phyloP scores from a whole-genome alignment of 2,888 invertebrate species.

The Mimas tiliae region DNA sequence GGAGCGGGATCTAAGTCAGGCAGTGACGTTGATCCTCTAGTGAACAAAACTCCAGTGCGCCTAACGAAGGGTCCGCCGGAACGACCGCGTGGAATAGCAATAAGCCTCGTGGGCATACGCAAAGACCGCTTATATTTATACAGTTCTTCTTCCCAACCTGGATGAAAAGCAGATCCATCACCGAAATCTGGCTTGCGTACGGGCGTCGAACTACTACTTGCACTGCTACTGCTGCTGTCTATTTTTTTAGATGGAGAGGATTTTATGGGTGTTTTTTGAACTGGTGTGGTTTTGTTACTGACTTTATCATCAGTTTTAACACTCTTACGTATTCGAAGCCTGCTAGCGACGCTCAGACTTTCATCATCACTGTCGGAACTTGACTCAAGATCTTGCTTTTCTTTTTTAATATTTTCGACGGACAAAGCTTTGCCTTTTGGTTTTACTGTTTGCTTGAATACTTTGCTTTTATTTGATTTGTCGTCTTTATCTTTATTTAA shows the following conservation, averaged over 20 bases:
- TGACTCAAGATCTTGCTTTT: slow-evolving; percentile 59
- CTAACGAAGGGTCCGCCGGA: slow-evolving; percentile 83
- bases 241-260: slow-evolving; percentile 65
- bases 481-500: slow-evolving; percentile 62
- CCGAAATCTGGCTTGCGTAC: slow-evolving; percentile 86
- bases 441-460: slow-evolving; percentile 55
- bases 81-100: slow-evolving; percentile 89
- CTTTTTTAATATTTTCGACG: slow-evolving; percentile 64
- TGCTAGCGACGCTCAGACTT: slow-evolving; percentile 67
- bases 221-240: slow-evolving; percentile 59
- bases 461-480: slow-evolving; percentile 61
- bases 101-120: slow-evolving; percentile 92
- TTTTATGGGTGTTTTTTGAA: slow-evolving; percentile 64
- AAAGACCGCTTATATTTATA: slow-evolving; percentile 92
- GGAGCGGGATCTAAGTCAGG: slow-evolving; percentile 91
- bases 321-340: slow-evolving; percentile 77
- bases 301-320: slow-evolving; percentile 72
- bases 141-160: slow-evolving; percentile 93
- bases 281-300: slow-evolving; percentile 45
- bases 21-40: slow-evolving; percentile 89
- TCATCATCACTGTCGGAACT: slow-evolving; percentile 77
- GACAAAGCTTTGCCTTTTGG: slow-evolving; percentile 63
- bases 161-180: slow-evolving; percentile 89
- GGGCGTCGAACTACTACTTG: slow-evolving; percentile 66
- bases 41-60: slow-evolving; percentile 71